These are phyloP conservation scores for Agonopterix heracliana DNA, from an alignment of 2,888 invertebrate species.

Conservation along the genomic window DNA sequence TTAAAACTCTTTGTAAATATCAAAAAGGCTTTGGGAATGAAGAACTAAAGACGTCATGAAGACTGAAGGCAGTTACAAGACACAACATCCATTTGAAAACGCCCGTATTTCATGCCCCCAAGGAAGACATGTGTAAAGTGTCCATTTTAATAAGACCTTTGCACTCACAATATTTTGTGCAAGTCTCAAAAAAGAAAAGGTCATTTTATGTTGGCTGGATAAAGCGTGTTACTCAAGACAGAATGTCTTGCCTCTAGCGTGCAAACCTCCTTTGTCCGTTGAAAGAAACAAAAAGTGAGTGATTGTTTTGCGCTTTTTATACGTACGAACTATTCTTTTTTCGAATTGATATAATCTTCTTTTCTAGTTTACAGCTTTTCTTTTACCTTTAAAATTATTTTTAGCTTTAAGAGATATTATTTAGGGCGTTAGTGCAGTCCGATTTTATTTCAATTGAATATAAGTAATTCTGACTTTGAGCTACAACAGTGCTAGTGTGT, in stretches of 20 bases:
- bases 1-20: neutral
- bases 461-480: no score
- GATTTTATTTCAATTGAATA: no score
- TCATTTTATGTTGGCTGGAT: constrained; percentile 35
- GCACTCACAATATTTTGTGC: neutral
- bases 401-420: no score
- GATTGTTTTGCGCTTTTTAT: constrained; percentile 53
- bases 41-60: constrained; percentile 24
- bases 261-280: constrained; percentile 51
- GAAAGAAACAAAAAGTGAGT: constrained; percentile 54
- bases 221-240: constrained; percentile 44
- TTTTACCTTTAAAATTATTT: no score
- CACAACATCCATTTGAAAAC: constrained; percentile 41
- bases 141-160: constrained; percentile 37
- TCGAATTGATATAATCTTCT: no score
- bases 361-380: no score
- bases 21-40: neutral
- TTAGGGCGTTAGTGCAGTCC: no score
- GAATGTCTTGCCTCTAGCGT: constrained; percentile 49
- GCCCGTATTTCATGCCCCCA: constrained; percentile 49
- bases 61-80: constrained; percentile 49
- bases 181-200: constrained; percentile 16
- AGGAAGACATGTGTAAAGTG: constrained; percentile 47
- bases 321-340: no score
- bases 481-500: no score